Conservation (phyloP, 1,140 invertebrate species). For the Elysia chlorotica region DNA sequence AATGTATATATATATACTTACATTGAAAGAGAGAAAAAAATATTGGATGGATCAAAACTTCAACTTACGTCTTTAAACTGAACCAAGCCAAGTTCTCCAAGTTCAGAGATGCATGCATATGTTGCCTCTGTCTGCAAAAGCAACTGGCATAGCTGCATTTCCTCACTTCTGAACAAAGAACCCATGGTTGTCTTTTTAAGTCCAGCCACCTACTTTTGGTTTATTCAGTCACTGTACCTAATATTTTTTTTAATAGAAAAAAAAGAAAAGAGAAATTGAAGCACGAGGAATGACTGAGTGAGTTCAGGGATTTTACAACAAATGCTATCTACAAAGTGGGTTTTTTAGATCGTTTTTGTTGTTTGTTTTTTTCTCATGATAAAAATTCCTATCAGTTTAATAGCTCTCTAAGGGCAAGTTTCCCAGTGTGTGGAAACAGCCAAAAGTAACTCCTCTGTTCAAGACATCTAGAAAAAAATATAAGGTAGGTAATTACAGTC, state of each 20-base stretch:
- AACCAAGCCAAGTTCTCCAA: constrained; percentile 62
- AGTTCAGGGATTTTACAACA: no score
- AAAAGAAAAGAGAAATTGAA: no score
- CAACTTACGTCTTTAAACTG: constrained; percentile 62
- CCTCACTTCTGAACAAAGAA: constrained; percentile 62
- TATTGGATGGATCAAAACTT: background rate
- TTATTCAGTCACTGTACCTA: no score
- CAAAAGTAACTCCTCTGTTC: no score
- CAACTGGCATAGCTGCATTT: constrained; percentile 64
- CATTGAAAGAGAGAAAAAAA: background rate
- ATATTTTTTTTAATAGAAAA: no score
- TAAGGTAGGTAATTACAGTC: no score
- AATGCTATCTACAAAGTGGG: background rate
- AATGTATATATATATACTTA: background rate
- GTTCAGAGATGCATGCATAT: constrained; percentile 60
- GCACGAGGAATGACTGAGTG: no score
- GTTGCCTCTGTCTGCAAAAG: constrained; percentile 62
- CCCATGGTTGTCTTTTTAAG: constrained; percentile 37
- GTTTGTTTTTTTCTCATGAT: background rate
- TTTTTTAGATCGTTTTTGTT: background rate
- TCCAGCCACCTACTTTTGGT: no score
- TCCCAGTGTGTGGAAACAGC: no score
- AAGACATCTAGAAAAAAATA: no score
- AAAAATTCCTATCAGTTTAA: background rate
- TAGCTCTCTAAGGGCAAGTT: no score